phyloP scores from a whole-genome alignment of 2,888 invertebrate species.

The Mylabris sibirica region DNA sequence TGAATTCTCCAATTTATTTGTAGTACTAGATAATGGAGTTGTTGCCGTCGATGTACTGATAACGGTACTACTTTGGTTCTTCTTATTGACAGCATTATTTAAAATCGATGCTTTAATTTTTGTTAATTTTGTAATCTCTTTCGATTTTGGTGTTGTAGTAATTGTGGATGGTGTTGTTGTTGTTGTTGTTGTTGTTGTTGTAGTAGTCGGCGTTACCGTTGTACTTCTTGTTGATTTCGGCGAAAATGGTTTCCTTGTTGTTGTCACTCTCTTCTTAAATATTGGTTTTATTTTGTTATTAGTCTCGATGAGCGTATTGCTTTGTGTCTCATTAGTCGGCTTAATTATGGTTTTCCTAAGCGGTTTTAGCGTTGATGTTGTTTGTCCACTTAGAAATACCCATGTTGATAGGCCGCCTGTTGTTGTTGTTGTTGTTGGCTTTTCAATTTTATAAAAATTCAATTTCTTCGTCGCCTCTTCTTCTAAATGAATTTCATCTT shows the following conservation, averaged over 20 bases:
- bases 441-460: constrained; percentile 56
- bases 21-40: constrained; percentile 26
- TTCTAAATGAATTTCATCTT: constrained; percentile 50
- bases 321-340: constrained; percentile 36
- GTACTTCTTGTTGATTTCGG: constrained; percentile 39
- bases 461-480: constrained; percentile 53
- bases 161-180: constrained; percentile 38
- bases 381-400: constrained; percentile 72
- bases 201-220: constrained; percentile 34
- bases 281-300: constrained; percentile 50
- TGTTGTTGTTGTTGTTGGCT: constrained; percentile 61
- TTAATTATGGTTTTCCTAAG: constrained; percentile 42
- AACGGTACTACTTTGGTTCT: constrained; percentile 30
- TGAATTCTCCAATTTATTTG: constrained; percentile 22
- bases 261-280: constrained; percentile 56
- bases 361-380: constrained; percentile 49
- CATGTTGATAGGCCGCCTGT: constrained; percentile 76
- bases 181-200: constrained; percentile 15
- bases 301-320: constrained; percentile 39
- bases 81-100: constrained; percentile 63
- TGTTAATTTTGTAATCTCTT: constrained; percentile 56
- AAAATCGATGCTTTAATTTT: constrained; percentile 71
- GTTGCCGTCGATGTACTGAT: constrained; percentile 39
- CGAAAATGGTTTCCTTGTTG: constrained; percentile 40
- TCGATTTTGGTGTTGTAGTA: constrained; percentile 40